A percentile compares a stretch with the other conserved stretches of the same genome.
Conservation (phyloP, 2,113 vertebrate genomes). For the Channa maculata region DNA sequence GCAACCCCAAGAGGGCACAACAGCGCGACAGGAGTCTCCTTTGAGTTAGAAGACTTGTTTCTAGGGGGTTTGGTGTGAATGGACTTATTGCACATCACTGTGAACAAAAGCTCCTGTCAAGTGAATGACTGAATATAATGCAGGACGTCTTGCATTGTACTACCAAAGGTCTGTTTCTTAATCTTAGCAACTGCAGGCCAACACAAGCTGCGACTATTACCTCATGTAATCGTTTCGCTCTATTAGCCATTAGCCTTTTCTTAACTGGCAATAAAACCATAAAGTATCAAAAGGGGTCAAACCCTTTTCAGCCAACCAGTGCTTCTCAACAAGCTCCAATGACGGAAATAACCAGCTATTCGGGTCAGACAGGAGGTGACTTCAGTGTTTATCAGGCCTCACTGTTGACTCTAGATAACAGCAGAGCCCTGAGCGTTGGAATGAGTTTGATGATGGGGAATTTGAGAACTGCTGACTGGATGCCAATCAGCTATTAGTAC, state of each 20-base stretch:
- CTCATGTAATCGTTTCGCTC: not conserved
- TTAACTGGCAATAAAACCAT: not conserved
- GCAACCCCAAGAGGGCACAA: conserved; percentile 21
- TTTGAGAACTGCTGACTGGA: conserved; percentile 29
- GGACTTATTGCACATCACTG: not conserved
- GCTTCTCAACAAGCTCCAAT: conserved; percentile 6
- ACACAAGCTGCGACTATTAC: not conserved
- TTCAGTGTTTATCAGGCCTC: conserved; percentile 7
- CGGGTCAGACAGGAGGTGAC: conserved; percentile 18
- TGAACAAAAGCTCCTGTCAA: not conserved
- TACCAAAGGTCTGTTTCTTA: not conserved
- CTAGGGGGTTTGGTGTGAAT: not conserved
- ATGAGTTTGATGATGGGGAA: conserved; percentile 51
- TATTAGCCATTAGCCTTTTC: not conserved
- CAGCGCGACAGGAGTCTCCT: not conserved
- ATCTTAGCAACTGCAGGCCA: not conserved
- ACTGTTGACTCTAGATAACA: conserved; percentile 71
- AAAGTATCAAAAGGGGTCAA: not conserved
- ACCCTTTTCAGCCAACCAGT: not conserved
- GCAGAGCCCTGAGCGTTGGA: conserved; percentile 19
- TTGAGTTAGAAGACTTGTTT: not conserved
- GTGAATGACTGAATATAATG: not conserved
- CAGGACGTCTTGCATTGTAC: not conserved
- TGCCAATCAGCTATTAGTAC: not conserved
- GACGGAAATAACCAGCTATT: conserved; percentile 6